A percentile compares a stretch with the other conserved stretches of the same genome.
phyloP scores from a whole-genome alignment of 2,113 vertebrate genomes.

The Crotalus viridis region DNA sequence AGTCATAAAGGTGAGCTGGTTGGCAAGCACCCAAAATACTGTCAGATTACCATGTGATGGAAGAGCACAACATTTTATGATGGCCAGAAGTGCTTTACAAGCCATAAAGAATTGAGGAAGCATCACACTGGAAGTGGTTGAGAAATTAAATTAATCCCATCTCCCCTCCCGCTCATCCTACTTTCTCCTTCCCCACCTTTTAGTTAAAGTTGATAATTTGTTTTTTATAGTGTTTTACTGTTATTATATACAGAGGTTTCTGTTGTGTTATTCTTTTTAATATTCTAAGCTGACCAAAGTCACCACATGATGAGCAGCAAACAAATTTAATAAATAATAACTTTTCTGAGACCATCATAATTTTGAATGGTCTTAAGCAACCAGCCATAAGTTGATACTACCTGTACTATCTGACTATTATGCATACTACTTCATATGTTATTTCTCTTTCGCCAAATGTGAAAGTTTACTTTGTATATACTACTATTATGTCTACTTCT shows the following conservation, averaged over 20 bases:
- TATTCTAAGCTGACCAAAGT: neutral
- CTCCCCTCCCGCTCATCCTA: too few relatives aligned
- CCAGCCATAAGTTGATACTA: neutral
- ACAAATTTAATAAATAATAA: neutral
- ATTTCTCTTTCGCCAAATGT: neutral
- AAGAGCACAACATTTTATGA: too few relatives aligned
- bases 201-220: neutral
- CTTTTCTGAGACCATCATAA: too few relatives aligned
- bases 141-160: neutral
- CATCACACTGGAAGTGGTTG: too few relatives aligned
- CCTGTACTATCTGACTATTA: neutral
- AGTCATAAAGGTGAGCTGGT: too few relatives aligned
- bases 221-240: neutral
- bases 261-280: neutral
- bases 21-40: neutral
- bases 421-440: neutral
- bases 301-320: neutral
- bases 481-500: neutral
- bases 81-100: too few relatives aligned
- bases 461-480: neutral
- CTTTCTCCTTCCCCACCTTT: neutral
- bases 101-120: too few relatives aligned
- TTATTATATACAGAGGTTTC: neutral
- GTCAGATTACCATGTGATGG: too few relatives aligned
- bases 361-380: too few relatives aligned